Percentiles rank a stretch among this genome's conserved stretches.
These are phyloP conservation scores for Bicyclus anynana DNA, from an alignment of 1,140 invertebrate species.

Conservation along the genomic window DNA sequence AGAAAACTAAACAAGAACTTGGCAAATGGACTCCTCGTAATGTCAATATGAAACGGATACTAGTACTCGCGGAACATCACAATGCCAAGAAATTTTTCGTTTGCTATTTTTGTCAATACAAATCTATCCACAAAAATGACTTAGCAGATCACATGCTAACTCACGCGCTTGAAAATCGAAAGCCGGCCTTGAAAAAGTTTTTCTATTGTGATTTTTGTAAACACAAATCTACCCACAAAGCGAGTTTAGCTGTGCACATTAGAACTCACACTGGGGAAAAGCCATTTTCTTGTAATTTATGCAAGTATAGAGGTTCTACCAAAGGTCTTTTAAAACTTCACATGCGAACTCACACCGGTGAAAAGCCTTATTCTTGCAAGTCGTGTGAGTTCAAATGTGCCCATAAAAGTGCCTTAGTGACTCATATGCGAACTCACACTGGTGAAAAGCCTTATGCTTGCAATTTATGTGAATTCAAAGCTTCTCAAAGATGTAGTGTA, in stretches of 20 bases:
- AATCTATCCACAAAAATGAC: too few species aligned
- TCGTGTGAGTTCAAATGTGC: background rate
- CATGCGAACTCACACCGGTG: background rate
- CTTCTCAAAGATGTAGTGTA: too few species aligned
- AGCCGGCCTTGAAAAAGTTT: too few species aligned
- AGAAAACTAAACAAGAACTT: too few species aligned
- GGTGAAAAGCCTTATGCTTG: too few species aligned
- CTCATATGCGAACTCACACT: background rate
- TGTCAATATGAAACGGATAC: too few species aligned
- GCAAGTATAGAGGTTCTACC: background rate
- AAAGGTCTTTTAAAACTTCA: background rate
- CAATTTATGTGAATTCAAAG: too few species aligned
- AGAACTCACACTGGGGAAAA: background rate
- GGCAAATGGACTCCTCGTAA: too few species aligned
- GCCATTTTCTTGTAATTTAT: background rate
- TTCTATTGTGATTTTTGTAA: background rate
- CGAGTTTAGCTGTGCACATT: background rate
- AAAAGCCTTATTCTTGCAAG: background rate
- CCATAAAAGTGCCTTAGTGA: background rate
- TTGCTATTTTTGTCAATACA: too few species aligned
- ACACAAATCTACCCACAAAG: background rate
- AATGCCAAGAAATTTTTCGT: too few species aligned
- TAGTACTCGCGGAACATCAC: too few species aligned
- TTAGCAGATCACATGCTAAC: too few species aligned
- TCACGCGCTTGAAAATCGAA: background rate